Percentiles rank a stretch among this genome's conserved stretches.
Conservation (phyloP, 64 coral and sea anemone genomes). For the Stichodactyla helianthus region DNA sequence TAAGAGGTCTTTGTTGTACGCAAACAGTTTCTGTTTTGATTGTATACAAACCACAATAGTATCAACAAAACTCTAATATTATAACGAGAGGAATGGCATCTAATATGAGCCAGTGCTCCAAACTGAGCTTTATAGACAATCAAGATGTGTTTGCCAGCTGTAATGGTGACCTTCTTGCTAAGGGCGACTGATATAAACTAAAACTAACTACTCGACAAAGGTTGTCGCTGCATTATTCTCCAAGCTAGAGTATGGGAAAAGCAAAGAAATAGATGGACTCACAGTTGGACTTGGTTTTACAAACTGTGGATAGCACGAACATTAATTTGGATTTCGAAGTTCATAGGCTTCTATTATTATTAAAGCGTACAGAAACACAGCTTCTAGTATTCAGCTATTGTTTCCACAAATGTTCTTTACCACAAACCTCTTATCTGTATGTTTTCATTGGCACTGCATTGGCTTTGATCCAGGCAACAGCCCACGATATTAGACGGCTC, state of each 20-base stretch:
- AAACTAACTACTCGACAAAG: background rate
- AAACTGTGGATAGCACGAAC: too few relatives aligned
- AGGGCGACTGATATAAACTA: background rate
- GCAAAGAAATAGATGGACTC: background rate
- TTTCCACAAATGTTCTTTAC: background rate
- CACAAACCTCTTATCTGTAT: background rate
- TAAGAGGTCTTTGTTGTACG: background rate
- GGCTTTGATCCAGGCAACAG: background rate
- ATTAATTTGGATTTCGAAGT: too few relatives aligned
- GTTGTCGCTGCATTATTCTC: background rate
- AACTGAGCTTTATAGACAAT: background rate
- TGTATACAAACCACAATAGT: background rate
- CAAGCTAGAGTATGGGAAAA: background rate
- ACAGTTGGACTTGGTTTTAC: background rate
- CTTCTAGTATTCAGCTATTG: background rate
- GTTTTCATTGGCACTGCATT: background rate
- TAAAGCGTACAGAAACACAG: background rate
- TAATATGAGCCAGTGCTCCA: background rate
- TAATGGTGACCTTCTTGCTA: background rate
- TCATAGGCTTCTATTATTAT: too few relatives aligned
- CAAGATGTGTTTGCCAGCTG: background rate
- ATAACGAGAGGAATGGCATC: background rate
- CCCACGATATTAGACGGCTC: background rate
- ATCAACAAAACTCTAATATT: background rate
- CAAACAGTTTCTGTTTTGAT: background rate